Base-by-base conservation (phyloP, 2,888 invertebrate species). In the Cenopis cana region DNA sequence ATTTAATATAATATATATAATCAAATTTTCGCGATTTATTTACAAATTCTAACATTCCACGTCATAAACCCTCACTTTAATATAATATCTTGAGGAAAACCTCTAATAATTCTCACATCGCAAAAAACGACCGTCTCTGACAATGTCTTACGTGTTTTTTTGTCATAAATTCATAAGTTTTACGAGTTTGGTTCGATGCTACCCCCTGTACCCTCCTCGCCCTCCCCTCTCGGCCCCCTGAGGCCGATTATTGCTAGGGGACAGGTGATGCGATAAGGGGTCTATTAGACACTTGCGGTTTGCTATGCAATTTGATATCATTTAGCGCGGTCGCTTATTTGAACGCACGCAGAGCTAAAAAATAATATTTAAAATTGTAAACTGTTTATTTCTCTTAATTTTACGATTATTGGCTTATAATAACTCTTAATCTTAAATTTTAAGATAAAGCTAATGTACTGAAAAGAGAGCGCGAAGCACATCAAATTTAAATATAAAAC, bases 121-220 rank as follows among this genome's bases (percentile, higher is more conserved):
- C 64, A 64, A 56, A 65, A 66, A 66, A 61, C 50, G 46, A 29
- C 20, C 57, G 24, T 38, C 59, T 41, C 3, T 8, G 57, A 59
- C 59, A 50, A 38, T 29, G 60, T 59, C 59, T 59, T 20, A 33
- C 64, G 36, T 66, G 60, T 71, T 67, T 71, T 66, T 71, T 71
- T 38, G 54, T 18, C 67, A 71, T 71, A 67, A 71, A 71, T 71
- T 61, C 50, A 71, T 71, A 67, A 71, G 70, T 71, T 71, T 71
- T 67, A 71, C 61, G 71, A 71, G 71, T 65, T 52, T 29, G 59
- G 49, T 56, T 66, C 6, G 33, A 11, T 6, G 36, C 18, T 29
- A 38, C 18, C 56, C 38, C 41, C 9, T 2, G 12, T 11, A 0
- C 64, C 59, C 52, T 38, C 29, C 11, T 14, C 17, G 4, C 18